Conservation (phyloP, 1,140 invertebrate species). For the Drosophila suzukii region DNA sequence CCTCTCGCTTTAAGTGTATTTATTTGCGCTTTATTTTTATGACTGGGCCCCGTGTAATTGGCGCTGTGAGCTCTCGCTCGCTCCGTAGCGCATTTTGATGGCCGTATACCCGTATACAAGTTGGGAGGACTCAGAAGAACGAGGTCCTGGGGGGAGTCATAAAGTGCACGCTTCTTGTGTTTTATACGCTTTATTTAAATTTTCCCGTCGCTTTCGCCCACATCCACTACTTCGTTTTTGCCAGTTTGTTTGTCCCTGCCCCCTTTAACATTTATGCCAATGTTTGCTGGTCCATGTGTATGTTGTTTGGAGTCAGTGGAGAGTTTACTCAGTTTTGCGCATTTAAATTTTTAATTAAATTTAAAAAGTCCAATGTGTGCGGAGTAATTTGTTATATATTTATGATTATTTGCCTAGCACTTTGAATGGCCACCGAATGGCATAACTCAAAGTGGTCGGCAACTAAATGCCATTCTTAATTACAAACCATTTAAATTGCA, state of each 20-base stretch:
- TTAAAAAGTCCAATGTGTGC: conserved; percentile 53
- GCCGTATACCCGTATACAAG: conserved; percentile 51
- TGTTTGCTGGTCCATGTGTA: conserved; percentile 16
- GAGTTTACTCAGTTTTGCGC: conserved; percentile 43
- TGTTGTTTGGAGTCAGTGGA: conserved; percentile 14
- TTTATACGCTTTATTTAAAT: conserved; percentile 66
- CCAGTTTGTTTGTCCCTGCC: conserved; percentile 3
- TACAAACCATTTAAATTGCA: conserved; percentile 27
- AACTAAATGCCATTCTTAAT: conserved; percentile 43
- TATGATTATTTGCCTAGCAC: conserved; percentile 39
- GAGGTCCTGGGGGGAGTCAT: conserved; percentile 46
- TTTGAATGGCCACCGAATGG: conserved; percentile 20
- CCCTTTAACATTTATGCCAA: neutral
- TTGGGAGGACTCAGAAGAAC: conserved; percentile 3
- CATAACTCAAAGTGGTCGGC: conserved; percentile 5
- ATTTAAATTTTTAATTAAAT: conserved; percentile 81
- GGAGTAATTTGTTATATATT: conserved; percentile 50
- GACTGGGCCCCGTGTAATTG: conserved; percentile 76
- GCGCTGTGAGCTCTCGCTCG: conserved; percentile 61
- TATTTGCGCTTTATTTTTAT: conserved; percentile 82
- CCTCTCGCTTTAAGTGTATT: conserved; percentile 74
- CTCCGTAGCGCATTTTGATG: conserved; percentile 70
- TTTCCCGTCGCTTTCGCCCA: conserved; percentile 43
- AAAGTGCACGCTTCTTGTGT: conserved; percentile 63
- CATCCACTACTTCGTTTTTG: conserved; percentile 8